Percentiles rank a stretch among this genome's conserved stretches.
Evolutionary conservation across 2,888 invertebrate genomes (phyloP).

Genomic region (Tipula lateralis): DNA sequence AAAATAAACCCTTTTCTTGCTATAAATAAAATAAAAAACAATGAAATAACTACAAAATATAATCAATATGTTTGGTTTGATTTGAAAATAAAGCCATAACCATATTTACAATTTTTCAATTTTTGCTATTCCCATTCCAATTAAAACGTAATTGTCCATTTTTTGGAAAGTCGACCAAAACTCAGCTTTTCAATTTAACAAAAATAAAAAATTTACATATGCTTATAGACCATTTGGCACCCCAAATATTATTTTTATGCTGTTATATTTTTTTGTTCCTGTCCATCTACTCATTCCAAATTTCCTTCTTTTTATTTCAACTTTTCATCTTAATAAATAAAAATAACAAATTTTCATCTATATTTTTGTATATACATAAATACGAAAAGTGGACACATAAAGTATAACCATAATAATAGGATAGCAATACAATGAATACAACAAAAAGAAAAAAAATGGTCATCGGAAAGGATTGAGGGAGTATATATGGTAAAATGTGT

Average conservation of each 20-base stretch:
- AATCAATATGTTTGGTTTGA: constrained; percentile 1
- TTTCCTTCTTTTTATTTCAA: not conserved
- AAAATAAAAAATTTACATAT: not conserved
- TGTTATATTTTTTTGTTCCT: not conserved
- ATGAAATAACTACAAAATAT: not conserved
- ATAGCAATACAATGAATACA: not conserved
- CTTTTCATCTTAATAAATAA: constrained; percentile 20
- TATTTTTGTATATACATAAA: not conserved
- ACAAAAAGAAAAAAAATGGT: not conserved
- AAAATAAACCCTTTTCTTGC: not conserved
- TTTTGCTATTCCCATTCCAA: constrained; percentile 3
- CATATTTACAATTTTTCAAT: not conserved
- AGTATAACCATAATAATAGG: constrained; percentile 7
- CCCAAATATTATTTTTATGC: not conserved
- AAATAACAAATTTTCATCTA: not conserved
- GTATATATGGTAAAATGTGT: not conserved
- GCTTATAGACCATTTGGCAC: constrained; percentile 15
- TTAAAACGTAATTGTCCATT: not conserved
- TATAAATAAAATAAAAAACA: not conserved
- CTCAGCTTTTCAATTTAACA: not conserved
- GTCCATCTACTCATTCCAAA: not conserved
- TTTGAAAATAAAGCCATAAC: not conserved
- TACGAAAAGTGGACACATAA: not conserved
- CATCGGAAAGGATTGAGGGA: constrained; percentile 1
- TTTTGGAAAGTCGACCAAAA: not conserved